Conservation (phyloP, 2,113 vertebrate genomes). For the Pampusana beccarii region DNA sequence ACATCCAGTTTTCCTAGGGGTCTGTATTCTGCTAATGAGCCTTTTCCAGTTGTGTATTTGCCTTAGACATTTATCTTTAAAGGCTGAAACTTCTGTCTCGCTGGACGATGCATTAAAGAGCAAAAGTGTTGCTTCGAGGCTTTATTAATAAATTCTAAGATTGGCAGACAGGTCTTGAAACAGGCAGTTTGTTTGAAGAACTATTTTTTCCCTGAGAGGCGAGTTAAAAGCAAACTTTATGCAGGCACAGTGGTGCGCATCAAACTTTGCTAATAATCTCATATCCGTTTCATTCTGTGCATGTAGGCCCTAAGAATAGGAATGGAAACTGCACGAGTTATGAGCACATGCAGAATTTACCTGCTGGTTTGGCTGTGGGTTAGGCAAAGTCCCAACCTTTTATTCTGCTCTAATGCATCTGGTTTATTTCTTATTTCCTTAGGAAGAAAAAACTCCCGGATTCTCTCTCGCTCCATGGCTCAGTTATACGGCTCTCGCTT, state of each 20-base stretch:
- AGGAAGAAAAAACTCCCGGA: constrained; percentile 81
- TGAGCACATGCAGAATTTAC: background rate
- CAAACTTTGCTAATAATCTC: background rate
- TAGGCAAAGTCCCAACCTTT: background rate
- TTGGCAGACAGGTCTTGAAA: background rate
- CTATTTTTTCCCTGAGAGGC: background rate
- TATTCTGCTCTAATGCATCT: background rate
- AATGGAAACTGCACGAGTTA: background rate
- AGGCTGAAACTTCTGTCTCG: background rate
- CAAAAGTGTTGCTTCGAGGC: background rate
- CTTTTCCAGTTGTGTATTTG: background rate
- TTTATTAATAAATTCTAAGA: background rate
- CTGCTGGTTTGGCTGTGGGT: background rate
- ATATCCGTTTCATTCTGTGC: background rate
- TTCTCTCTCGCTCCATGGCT: constrained; percentile 84
- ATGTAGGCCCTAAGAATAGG: background rate
- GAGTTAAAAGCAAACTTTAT: background rate
- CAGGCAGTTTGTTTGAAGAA: background rate
- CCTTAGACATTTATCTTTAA: background rate
- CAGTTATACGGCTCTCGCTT: constrained; percentile 87
- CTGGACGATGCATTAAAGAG: background rate
- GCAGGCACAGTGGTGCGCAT: background rate
- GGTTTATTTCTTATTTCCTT: background rate
- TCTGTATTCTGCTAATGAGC: background rate
- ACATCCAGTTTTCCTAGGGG: background rate